Evolutionary conservation across 2,797 vertebrate species (phyloP).

Genomic region (Melanotaenia parkinsoni): DNA sequence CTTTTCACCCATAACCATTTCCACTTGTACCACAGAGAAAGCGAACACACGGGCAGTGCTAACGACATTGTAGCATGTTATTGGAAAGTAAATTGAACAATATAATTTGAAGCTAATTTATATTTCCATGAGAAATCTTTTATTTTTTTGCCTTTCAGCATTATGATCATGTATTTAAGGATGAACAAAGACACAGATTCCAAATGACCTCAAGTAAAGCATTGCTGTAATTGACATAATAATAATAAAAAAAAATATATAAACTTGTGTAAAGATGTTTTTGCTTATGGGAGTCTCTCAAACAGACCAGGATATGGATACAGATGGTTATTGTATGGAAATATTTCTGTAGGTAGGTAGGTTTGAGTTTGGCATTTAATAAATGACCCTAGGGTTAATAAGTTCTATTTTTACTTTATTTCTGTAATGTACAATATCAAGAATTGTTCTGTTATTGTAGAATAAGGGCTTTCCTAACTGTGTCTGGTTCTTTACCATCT

Average conservation of each 20-base stretch:
- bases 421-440: conserved; percentile 13
- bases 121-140: conserved; percentile 88
- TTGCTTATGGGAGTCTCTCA: neutral
- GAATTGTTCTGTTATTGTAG: neutral
- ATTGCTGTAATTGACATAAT: conserved; percentile 83
- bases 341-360: neutral
- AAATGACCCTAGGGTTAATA: neutral
- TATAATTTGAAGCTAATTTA: conserved; percentile 95
- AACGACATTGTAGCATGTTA: conserved; percentile 89
- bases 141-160: conserved; percentile 86
- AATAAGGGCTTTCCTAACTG: neutral
- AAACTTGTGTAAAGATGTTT: conserved; percentile 62
- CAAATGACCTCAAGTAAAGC: conserved; percentile 81
- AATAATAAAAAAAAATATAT: conserved; percentile 52
- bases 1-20: conserved; percentile 75
- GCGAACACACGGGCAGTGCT: conserved; percentile 82
- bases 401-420: too few species aligned
- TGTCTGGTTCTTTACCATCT: neutral
- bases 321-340: neutral
- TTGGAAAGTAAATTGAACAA: conserved; percentile 76
- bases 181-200: conserved; percentile 81
- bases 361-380: neutral
- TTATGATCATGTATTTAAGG: conserved; percentile 80
- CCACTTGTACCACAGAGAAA: conserved; percentile 84
- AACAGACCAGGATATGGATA: neutral